Evolutionary conservation across 2,797 vertebrate genomes (phyloP), one percentile per base, ranked within the genome.

Genomic region (Nasua narica): DNA sequence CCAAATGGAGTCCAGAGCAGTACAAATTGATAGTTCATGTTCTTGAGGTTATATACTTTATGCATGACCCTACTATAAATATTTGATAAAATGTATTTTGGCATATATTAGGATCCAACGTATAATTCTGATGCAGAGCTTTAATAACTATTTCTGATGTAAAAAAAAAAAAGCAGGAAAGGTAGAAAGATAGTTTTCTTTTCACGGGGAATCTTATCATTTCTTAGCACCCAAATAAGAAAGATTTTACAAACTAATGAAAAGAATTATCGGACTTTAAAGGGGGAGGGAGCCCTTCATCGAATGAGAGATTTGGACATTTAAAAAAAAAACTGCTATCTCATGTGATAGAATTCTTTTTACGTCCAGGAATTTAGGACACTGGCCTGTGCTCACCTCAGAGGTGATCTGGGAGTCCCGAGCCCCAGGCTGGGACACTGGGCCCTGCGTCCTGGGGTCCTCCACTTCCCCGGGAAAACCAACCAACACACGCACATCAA

Each of bases 391-490:
- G 43, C 58, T 29, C 29, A 32, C 13, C 25, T 25, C 40, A 62
- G 29, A 35, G 62, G 62, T 14, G 16, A 10, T 29, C 16, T 3
- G 0, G 21, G 52, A 11, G 5, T 15, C n/a, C 29, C 11, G 7
- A 48, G 83, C 18, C 25, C 16, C 52, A 0, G 11, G 1, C 0
- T 27, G 1, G 1, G 9, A 21, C 25, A 1, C 54, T 7, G 4
- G 10, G 9, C 4, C 52, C 32, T 72, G n/a, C 27, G 18, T 50
- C 62, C 7, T 3, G 43, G 23, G 29, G 19, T 76, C 27, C 12
- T 67, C 52, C 13, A 13, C 40, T 25, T 43, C 37, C 18, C 1
- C n/a, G n/a, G 11, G 37, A 14, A 76, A 67, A 77, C 52, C 50
- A 65, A 62, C 35, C 54, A 62, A 32, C 14, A 84, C 8, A 32